These are phyloP conservation scores for Thalassarche chlororhynchos DNA, from an alignment of 2,113 vertebrate species.

Conservation along the genomic window DNA sequence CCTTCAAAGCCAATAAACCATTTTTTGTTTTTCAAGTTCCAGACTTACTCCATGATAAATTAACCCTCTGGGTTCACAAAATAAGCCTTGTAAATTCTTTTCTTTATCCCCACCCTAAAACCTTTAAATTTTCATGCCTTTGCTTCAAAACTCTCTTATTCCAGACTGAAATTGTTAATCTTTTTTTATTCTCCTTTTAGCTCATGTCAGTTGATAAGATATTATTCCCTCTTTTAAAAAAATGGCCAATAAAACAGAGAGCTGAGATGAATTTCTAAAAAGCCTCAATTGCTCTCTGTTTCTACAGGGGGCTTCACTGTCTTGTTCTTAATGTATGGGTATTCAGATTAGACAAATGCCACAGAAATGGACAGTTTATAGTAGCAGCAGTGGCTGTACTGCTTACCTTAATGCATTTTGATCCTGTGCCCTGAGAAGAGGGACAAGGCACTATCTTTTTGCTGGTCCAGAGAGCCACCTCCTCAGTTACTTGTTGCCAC, in stretches of 20 bases:
- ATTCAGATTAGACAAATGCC: not conserved
- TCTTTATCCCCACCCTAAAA: not conserved
- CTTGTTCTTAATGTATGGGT: not conserved
- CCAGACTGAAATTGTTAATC: slow-evolving; percentile 35
- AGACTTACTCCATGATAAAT: slow-evolving; percentile 57
- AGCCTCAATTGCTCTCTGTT: not conserved
- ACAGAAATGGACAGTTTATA: not conserved
- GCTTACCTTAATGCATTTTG: not conserved
- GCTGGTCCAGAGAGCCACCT: not conserved
- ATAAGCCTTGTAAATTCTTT: slow-evolving; percentile 47
- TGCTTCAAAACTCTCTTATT: slow-evolving; percentile 45
- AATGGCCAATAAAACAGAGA: not conserved
- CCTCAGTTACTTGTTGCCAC: not conserved
- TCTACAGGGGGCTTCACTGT: not conserved
- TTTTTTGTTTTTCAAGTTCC: slow-evolving; percentile 54
- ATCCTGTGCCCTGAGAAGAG: not conserved
- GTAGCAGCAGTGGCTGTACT: not conserved
- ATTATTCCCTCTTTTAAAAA: slow-evolving; percentile 34
- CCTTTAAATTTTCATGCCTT: slow-evolving; percentile 52
- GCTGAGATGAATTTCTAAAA: slow-evolving; percentile 34
- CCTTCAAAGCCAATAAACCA: slow-evolving; percentile 70
- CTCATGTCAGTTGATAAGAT: slow-evolving; percentile 43
- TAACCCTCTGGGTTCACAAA: slow-evolving; percentile 56
- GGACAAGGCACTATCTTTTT: not conserved
- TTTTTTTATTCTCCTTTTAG: slow-evolving; percentile 53